Percentiles rank a stretch among this genome's conserved stretches.
phyloP scores from a whole-genome alignment of 2,888 invertebrate species.

The Eulithis testata region DNA sequence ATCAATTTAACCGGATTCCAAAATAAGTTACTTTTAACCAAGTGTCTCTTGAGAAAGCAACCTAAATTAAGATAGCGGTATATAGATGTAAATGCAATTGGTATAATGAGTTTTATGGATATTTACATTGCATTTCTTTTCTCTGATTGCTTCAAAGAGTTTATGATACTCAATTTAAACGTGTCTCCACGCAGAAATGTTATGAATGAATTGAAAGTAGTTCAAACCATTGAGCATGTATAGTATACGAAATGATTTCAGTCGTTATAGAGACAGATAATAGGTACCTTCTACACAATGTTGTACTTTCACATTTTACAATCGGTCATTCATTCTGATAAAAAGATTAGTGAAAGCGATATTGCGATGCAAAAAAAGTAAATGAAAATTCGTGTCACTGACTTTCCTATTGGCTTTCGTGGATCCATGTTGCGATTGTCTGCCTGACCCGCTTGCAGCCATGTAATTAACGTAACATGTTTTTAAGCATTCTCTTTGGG shows the following conservation, averaged over 20 bases:
- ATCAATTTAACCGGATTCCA: constrained; percentile 40
- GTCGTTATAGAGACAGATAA: constrained; percentile 48
- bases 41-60: constrained; percentile 59
- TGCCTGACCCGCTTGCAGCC: constrained; percentile 63
- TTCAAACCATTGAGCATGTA: constrained; percentile 63
- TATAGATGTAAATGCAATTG: constrained; percentile 53
- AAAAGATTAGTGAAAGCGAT: constrained; percentile 81
- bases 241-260: constrained; percentile 54
- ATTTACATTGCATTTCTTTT: constrained; percentile 48
- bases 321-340: constrained; percentile 75
- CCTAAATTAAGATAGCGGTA: constrained; percentile 63
- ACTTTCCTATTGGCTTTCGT: constrained; percentile 74
- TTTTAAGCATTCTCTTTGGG: constrained; percentile 36
- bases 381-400: constrained; percentile 82
- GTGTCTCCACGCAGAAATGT: constrained; percentile 57
- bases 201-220: constrained; percentile 59
- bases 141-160: constrained; percentile 52
- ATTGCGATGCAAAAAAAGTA: constrained; percentile 78
- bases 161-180: constrained; percentile 53
- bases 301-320: constrained; percentile 78
- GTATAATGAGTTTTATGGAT: constrained; percentile 53
- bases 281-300: constrained; percentile 59
- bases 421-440: constrained; percentile 56
- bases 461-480: constrained; percentile 44
- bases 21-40: constrained; percentile 44